phyloP scores from a whole-genome alignment of 2,113 vertebrate genomes.

The Anseranas semipalmata region DNA sequence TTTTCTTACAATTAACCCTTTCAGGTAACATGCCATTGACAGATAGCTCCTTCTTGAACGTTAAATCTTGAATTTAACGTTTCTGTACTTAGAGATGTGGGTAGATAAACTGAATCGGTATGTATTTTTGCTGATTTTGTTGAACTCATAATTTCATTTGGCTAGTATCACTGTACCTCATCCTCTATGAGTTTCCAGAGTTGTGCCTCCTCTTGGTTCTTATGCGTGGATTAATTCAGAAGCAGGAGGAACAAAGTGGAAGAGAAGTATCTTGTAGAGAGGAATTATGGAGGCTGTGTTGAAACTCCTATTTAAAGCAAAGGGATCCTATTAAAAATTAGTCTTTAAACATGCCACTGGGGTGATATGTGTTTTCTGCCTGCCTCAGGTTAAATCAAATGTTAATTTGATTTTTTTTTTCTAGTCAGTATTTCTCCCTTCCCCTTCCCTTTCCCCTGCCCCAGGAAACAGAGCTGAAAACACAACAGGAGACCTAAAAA shows the following conservation, averaged over 20 bases:
- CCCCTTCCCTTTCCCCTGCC: background rate
- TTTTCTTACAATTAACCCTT: background rate
- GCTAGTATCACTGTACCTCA: background rate
- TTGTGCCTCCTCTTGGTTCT: background rate
- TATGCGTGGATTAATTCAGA: background rate
- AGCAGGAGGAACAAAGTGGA: background rate
- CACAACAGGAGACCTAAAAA: background rate
- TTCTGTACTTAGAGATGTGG: background rate
- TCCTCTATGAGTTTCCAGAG: background rate
- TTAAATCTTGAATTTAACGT: background rate
- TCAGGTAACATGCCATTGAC: background rate
- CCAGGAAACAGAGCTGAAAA: conserved; percentile 8
- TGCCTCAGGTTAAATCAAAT: background rate
- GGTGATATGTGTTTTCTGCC: background rate
- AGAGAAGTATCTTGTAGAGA: background rate
- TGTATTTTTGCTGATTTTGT: background rate
- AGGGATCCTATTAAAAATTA: background rate
- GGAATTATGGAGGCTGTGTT: background rate
- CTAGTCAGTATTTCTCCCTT: background rate
- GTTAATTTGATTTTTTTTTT: no score
- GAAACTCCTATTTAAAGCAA: background rate
- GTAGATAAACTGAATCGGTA: background rate
- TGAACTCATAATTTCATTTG: background rate
- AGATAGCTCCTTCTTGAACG: background rate
- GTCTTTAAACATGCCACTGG: background rate